Evolutionary conservation across 2,797 vertebrate genomes (phyloP), one percentile per base, ranked within the genome.

Genomic region (Dallia pectoralis): DNA sequence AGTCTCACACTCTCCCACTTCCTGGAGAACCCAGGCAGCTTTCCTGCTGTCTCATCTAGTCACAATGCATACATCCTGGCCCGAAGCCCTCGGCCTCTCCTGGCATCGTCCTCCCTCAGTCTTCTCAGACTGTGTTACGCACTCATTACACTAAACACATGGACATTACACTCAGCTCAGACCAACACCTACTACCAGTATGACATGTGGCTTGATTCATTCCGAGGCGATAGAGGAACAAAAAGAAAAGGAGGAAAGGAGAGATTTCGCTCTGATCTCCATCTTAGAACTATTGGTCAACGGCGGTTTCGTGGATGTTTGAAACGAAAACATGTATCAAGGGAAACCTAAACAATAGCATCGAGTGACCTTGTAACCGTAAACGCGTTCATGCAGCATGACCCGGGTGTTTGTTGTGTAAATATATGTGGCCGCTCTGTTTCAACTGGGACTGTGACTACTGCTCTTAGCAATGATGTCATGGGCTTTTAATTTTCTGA

Each of bases 401-500:
- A 25, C 49, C 12, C 25, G 53, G 11, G n/a, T 59, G 53, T 59
- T 27, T 59, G 53, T 22, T 59, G 53, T 56, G 53, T 25, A 22
- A 56, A 56, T 2, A 27, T 22, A 56, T n/a, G 49, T 53, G 22
- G 22, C 53, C 25, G 4, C 6, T 32, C 68, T 49, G 69, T 69
- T 51, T 51, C 15, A 27, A 49, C 44, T 18, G 48, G 22, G 51
- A 22, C 59, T 27, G 25, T 36, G 8, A 11, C 63, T n/a, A 15
- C 65, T 70, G 74, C 81, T 78, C 88, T 86, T 86, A 90, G 81
- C 88, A 90, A 91, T 93, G 87, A 94, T 91, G 91, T 93, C 92
- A 93, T 74, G 56, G 77, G 82, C 83, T 84, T 86, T 87, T 85
- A 78, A 36, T 89, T 91, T 82, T 79, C 80, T 84, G 90, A 93